Base-by-base conservation (phyloP, 2,888 invertebrate species). In the Rotaria socialis region DNA sequence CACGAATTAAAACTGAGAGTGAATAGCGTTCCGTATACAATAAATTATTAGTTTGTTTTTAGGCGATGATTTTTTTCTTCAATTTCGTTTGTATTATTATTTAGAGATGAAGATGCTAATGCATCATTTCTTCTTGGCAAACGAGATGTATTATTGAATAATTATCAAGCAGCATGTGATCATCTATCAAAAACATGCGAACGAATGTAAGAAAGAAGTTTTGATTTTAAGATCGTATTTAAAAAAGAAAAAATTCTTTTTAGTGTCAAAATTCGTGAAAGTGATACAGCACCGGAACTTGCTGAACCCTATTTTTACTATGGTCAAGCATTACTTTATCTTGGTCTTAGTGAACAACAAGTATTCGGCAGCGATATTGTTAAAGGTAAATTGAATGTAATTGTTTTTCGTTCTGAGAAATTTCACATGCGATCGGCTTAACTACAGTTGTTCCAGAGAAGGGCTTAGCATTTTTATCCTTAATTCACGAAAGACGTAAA, bases 221-320 rank as follows among this genome's bases (percentile, higher is more conserved):
- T 35, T 35, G 35, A 35, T 35, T 35, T 35, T 35, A 35, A 35
- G 35, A 35, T 35, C 35, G 35, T 35, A 35, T 35, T 35, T 35
- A 2, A 35, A 35, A 35, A 35, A 35, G 35, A 35, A 35, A 35
- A 35, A 35, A 35, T 35, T 35, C 35, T 80, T 47, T 80, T 47
- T n/a, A 80, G 80, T 47, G 80, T 80, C 4, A 43, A 80, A 47
- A 24, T 80, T 14, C 19, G n/a, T 80, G 47, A 35, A 47, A 80
- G 96, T 0, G 96, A 96, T 88, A 92, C 94, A 43, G 95, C 94
- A 7, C 94, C 95, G 89, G 95, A 95, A 90, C 94, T 96, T 89
- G 97, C 95, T 11, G 96, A 96, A 89, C 94, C 96, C 8, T 96
- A 96, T 91, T 93, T 95, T 87, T 94, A 94, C 92, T 98, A 94